Base-by-base conservation (phyloP, 2,113 vertebrate species). In the Bubo blakistoni region DNA sequence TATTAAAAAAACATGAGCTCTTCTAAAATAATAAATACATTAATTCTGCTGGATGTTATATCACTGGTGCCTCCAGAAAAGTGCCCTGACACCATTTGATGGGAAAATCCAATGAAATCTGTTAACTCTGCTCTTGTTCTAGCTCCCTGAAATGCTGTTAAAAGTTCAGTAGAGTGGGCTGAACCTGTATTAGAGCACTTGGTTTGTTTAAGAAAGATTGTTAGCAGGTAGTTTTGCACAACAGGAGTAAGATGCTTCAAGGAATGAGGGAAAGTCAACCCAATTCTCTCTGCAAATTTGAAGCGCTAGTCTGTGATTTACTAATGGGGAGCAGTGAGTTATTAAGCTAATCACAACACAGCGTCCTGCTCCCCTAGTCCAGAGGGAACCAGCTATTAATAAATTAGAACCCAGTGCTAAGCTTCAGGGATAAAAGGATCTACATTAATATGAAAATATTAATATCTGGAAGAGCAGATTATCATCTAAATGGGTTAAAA, bases 1-100 rank as follows among this genome's bases (percentile, higher is more conserved):
- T 86, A 97, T 97, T 97, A 97, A 98, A 98, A 97, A 97, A 96
- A 96, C 90, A 97, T 97, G 86, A 97, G 65, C 70, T 84, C 81
- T 91, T 97, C 97, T 94, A 82, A 98, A 98, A 98, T 87, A 96
- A 97, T 97, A 95, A 94, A 73, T 91, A 94, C 83, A 94, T 88
- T 49, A 59, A 58, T 94, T 94, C 80, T 58, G 49, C 92, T 80
- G 84, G 49, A 65, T 95, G 25, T 63, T 91, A 44, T 25, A 52
- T 42, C 79, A 51, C 72, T 91, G 49, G 34, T 84, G 38, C 49
- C 34, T 94, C 38, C 65, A 86, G 78, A 81, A 92, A 69, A 84
- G 63, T 65, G 63, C 54, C 73, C 58, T 82, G 65, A 36, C 74
- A 92, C 20, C 58, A 71, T 76, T 32, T 91, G 67, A 83, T 82